phyloP scores from a whole-genome alignment of 2,888 invertebrate species.

The Allophyes oxyacanthae region DNA sequence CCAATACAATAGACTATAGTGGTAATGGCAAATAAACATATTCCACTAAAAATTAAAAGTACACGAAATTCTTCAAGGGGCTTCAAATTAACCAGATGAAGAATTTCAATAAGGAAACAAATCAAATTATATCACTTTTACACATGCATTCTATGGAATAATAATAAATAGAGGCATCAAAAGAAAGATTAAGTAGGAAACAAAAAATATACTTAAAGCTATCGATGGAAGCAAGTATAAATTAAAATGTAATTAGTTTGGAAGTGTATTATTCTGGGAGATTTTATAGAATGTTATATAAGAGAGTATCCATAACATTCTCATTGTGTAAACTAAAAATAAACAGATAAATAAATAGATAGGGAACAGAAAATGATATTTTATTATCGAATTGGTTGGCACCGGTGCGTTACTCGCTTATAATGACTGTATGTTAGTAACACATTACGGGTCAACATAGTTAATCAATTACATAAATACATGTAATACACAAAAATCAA shows the following conservation, averaged over 20 bases:
- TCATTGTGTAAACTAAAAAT: conserved; percentile 61
- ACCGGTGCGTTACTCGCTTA: conserved; percentile 77
- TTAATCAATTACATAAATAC: conserved; percentile 71
- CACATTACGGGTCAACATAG: conserved; percentile 77
- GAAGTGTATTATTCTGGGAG: conserved; percentile 44
- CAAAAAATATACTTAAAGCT: conserved; percentile 75
- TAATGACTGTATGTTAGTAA: conserved; percentile 73
- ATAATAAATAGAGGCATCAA: conserved; percentile 74
- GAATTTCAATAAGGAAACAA: conserved; percentile 67
- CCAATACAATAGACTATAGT: conserved; percentile 88
- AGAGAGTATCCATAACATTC: conserved; percentile 85
- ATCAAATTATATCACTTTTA: conserved; percentile 73
- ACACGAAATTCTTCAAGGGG: conserved; percentile 71
- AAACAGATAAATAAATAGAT: conserved; percentile 50
- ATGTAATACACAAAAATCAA: conserved; percentile 84
- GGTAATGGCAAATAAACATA: conserved; percentile 84
- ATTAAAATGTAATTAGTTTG: conserved; percentile 61
- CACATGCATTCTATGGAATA: conserved; percentile 82
- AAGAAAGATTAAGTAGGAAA: conserved; percentile 67
- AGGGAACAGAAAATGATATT: conserved; percentile 46
- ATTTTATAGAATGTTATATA: conserved; percentile 69
- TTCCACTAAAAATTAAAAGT: conserved; percentile 68
- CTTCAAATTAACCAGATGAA: conserved; percentile 58
- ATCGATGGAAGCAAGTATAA: conserved; percentile 80
- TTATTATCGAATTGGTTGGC: conserved; percentile 70